Evolutionary conservation across 2,113 vertebrate species (phyloP), one percentile per base, ranked within the genome.

Genomic region (Pelvicachromis taeniatus): DNA sequence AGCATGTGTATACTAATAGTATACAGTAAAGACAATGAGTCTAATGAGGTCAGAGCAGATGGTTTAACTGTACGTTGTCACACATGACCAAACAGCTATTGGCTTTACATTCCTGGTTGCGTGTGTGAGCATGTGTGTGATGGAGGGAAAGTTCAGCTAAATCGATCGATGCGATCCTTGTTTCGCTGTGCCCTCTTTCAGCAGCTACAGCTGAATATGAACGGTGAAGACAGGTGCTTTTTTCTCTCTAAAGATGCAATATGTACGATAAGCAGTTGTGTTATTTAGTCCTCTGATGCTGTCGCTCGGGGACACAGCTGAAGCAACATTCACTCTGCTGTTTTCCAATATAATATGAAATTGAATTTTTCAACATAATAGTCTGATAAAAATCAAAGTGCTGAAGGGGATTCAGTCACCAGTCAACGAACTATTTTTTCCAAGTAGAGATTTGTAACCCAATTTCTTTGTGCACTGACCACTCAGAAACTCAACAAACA

Each of bases 31-130:
- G 56, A 91, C 87, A 87, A 90, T 29, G 55, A 78, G 21, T 45
- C 19, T 70, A 91, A 91, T 52, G 54, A 91, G 93, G 87, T 92
- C 87, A 84, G 78, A 81, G 83, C 88, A 89, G 88, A 91, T 89
- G 91, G 80, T 82, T 88, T 58, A 91, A 88, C 91, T 75, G 86
- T 83, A 88, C 85, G 16, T 68, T 73, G 65, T 91, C 84, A 89
- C 93, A 92, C 89, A 88, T 90, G 88, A 89, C 23, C 91, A 73
- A 56, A 82, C 88, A 89, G 83, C 70, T 88, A 84, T 63, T 61
- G 58, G 68, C 54, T 80, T 86, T 80, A 59, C 70, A 86, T 86
- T 87, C 78, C 53, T 73, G 19, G 2, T 19, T 82, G 21, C 14
- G 53, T 78, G 35, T 48, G 35, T 52, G 29, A 42, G 7, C 9